Conservation (phyloP, 1,140 invertebrate species). For the Limonius californicus region DNA sequence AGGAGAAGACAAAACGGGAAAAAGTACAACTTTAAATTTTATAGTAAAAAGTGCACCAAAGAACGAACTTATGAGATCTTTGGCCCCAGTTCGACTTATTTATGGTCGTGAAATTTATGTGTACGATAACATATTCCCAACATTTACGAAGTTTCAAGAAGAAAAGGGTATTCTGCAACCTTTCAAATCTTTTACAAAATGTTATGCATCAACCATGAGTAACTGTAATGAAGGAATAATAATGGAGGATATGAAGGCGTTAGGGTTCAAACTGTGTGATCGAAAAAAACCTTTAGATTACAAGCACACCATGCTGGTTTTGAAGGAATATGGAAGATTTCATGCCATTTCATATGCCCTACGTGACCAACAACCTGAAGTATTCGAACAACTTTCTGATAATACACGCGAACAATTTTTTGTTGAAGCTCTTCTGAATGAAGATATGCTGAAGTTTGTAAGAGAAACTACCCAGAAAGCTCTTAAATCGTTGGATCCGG, state of each 20-base stretch:
- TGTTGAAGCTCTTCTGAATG: neutral
- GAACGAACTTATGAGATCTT: neutral
- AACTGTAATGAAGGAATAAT: slow-evolving; percentile 50
- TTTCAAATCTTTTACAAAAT: neutral
- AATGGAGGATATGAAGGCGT: slow-evolving; percentile 51
- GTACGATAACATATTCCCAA: slow-evolving; percentile 33
- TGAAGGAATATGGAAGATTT: slow-evolving; percentile 52
- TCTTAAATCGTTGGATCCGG: slow-evolving; percentile 8
- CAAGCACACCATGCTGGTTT: slow-evolving; percentile 47
- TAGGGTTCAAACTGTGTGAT: slow-evolving; percentile 49
- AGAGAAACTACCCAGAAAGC: neutral
- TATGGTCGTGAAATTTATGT: slow-evolving; percentile 36
- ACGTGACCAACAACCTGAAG: slow-evolving; percentile 43
- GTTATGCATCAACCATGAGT: slow-evolving; percentile 25
- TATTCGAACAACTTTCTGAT: slow-evolving; percentile 28
- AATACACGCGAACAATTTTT: neutral
- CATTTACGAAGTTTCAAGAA: slow-evolving; percentile 30
- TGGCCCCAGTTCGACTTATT: slow-evolving; percentile 16
- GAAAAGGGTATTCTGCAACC: slow-evolving; percentile 21
- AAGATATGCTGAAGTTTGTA: neutral
- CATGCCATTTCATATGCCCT: slow-evolving; percentile 54
- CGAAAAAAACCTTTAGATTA: slow-evolving; percentile 44
- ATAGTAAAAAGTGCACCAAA: slow-evolving; percentile 16
- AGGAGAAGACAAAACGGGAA: neutral
- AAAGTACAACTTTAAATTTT: neutral